Evolutionary conservation across 2,113 vertebrate genomes (phyloP), one percentile per base, ranked within the genome.

Genomic region (Rhipidura dahli): DNA sequence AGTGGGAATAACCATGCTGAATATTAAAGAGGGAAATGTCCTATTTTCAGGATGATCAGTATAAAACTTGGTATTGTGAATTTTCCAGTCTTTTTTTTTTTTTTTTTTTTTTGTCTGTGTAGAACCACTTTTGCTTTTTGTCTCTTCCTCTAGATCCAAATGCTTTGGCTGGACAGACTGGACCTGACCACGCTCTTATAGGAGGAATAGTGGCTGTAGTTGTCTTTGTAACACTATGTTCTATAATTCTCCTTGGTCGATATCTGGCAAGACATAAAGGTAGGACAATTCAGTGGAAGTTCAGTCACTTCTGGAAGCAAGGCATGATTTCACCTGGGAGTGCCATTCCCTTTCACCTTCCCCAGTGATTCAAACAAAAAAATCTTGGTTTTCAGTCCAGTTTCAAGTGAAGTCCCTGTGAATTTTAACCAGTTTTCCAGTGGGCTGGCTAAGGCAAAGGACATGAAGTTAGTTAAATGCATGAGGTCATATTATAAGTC

Each of bases 241-340:
- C 99, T 98, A 99, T 99, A 98, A 99, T 99, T 96, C 98, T 99
- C 72, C 98, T 99, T 94, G 99, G 99, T 91, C 99, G 99, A 94
- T 99, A 99, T 96, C 98, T 99, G 98, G 99, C 99, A 98, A 99
- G 99, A 98, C 99, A 99, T 99, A 99, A 99, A 99, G 99, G 99
- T 99, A 98, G 68, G 98, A 89, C 79, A 69, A 45, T 57, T 87
- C 31, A 42, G 70, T 78, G 15, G 70, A 54, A 93, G 24, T 72
- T 71, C 42, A 53, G 15, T 94, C 39, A 44, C 64, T 33, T 86
- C 75, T 88, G 42, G 21, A 37, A 81, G 63, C 57, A 73, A 75
- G 35, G 45, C 60, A 21, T 33, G 22, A 77, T 44, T 71, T 83
- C 47, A 64, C 6, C 23, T 26, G 89, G 24, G 39, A 53, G 19